Base-by-base conservation (phyloP, 2,888 invertebrate genomes). In the Trissolcus japonicus region DNA sequence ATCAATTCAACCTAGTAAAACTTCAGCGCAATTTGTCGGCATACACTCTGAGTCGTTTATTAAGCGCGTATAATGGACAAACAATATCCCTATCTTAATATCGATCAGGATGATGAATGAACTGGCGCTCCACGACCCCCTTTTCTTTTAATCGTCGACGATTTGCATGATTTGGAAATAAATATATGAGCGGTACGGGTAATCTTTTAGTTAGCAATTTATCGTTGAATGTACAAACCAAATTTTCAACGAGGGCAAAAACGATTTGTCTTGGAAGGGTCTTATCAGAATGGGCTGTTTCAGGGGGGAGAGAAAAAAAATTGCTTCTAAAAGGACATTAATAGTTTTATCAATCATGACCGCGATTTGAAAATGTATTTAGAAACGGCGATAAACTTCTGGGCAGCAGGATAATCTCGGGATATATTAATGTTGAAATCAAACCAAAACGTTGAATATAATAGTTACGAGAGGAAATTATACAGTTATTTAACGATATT, bases 91-190 rank as follows among this genome's bases (percentile, higher is more conserved):
- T n/a, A 61, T 68, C 19, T 48, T 48, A 55, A 48, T 53, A 59
- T 67, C 51, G 67, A 59, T 66, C 50, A 21, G 3, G 43, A 29
- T 59, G 54, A 60, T 55, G 40, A 68, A 68, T 60, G 55, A 55
- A 55, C 51, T 66, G n/a, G n/a, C 14, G 7, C 29, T 56, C 40
- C 50, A 14, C 29, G 53, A 35, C 25, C 17, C 35, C 48, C 40
- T 41, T 57, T 66, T 51, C 35, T 57, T 50, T 51, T 21, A 53
- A 51, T 13, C 48, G 35, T 9, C n/a, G 25, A 1, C 16, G 17
- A 59, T 57, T 67, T 67, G 51, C 57, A 67, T 67, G 29, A 67
- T 67, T 41, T 41, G 21, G 16, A 59, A 67, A 67, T 53, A 59
- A 67, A 53, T 56, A 14, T 66, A 43, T 16, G 21, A 19, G 35